These are phyloP conservation scores for Pygocentrus nattereri DNA, from an alignment of 2,797 vertebrate species.

Conservation along the genomic window DNA sequence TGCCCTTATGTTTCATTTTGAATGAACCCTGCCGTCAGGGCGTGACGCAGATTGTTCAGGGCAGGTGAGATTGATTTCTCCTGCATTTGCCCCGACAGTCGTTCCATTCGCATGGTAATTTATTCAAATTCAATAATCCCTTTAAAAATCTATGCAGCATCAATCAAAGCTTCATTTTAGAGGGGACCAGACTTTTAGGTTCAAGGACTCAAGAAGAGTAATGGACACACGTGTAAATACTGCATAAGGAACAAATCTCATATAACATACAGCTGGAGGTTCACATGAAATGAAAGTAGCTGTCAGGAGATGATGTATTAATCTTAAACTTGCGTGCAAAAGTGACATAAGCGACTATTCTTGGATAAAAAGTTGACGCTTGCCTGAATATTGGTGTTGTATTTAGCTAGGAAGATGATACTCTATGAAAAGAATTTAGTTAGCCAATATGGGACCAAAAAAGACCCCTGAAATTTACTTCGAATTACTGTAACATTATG, in stretches of 20 bases:
- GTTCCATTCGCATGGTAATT: constrained; percentile 65
- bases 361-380: no score
- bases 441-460: no score
- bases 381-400: no score
- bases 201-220: constrained; percentile 1
- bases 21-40: constrained; percentile 30
- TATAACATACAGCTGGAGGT: neutral
- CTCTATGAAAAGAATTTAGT: no score
- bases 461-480: no score
- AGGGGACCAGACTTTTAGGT: constrained; percentile 39
- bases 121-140: constrained; percentile 66
- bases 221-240: neutral
- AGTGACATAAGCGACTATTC: no score
- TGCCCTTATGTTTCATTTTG: constrained; percentile 30
- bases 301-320: no score
- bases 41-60: constrained; percentile 42
- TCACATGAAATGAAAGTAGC: neutral
- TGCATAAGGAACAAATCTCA: neutral
- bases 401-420: no score
- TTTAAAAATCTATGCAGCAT: constrained; percentile 35
- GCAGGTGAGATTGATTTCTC: constrained; percentile 55
- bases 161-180: constrained; percentile 56
- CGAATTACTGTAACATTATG: no score
- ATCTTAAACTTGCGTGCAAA: no score
- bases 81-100: constrained; percentile 50